phyloP scores from a whole-genome alignment of 1,140 invertebrate genomes.

The Ceratina australensis region DNA sequence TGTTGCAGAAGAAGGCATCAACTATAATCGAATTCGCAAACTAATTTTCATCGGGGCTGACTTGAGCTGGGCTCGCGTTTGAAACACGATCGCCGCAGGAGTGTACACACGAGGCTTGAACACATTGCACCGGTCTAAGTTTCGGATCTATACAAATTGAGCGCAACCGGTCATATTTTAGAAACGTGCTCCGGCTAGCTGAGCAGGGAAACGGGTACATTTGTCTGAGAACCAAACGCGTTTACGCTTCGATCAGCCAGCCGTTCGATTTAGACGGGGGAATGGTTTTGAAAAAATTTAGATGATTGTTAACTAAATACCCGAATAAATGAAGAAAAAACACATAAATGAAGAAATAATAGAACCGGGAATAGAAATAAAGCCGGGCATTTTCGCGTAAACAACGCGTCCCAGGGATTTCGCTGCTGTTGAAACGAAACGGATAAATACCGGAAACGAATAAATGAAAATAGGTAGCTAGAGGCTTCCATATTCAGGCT shows the following conservation, averaged over 20 bases:
- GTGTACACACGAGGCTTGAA: background rate
- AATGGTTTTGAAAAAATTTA: too few species aligned
- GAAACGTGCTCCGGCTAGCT: background rate
- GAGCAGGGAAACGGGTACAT: background rate
- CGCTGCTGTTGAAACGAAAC: too few species aligned
- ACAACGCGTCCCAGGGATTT: too few species aligned
- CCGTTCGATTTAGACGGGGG: background rate
- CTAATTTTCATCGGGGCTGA: background rate
- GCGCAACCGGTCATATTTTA: conserved; percentile 24
- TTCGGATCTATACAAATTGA: conserved; percentile 31
- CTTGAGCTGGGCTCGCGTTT: conserved; percentile 2
- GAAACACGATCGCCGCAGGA: background rate
- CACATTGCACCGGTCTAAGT: conserved; percentile 1
- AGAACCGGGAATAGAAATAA: too few species aligned
- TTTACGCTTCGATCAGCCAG: background rate
- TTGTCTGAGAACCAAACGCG: background rate
- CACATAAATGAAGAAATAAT: too few species aligned
- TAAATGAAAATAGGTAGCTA: too few species aligned
- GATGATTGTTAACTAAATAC: too few species aligned
- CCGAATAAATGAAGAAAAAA: too few species aligned
- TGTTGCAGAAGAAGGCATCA: background rate
- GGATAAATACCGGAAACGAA: too few species aligned
- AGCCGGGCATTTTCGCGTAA: too few species aligned
- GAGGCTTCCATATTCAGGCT: background rate
- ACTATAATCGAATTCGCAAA: background rate